phyloP scores from a whole-genome alignment of 2,888 invertebrate species.

The Metellina segmentata region DNA sequence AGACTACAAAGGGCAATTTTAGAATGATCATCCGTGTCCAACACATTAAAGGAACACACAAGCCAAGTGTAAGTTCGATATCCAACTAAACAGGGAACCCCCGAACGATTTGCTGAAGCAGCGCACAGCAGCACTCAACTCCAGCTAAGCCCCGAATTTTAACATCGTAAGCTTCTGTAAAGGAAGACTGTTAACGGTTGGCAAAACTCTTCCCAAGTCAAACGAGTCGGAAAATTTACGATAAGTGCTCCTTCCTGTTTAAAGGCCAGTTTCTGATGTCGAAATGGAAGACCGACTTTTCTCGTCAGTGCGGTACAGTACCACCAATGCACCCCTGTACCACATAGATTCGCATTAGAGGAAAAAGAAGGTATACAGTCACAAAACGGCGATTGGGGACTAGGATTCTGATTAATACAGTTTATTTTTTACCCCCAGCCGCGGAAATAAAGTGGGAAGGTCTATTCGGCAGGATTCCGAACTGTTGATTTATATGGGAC shows the following conservation, averaged over 20 bases:
- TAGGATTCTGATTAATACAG: constrained; percentile 54
- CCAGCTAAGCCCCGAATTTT: constrained; percentile 11
- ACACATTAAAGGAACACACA: not conserved
- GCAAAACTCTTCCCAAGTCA: constrained; percentile 2
- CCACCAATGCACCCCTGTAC: not conserved
- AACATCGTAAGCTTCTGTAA: not conserved
- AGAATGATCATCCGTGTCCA: not conserved
- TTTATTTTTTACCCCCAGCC: constrained; percentile 37
- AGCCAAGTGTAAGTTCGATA: not conserved
- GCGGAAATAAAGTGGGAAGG: constrained; percentile 24
- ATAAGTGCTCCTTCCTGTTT: constrained; percentile 73
- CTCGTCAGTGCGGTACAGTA: constrained; percentile 3
- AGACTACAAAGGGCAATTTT: not conserved
- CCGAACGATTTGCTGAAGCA: constrained; percentile 13
- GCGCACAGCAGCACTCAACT: constrained; percentile 7
- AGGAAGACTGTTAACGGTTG: constrained; percentile 45
- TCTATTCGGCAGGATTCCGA: constrained; percentile 16
- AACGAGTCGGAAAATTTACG: constrained; percentile 72
- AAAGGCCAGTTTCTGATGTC: not conserved
- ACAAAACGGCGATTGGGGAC: constrained; percentile 39
- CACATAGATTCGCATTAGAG: constrained; percentile 2
- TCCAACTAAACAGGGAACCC: not conserved
- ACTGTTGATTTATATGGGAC: constrained; percentile 46
- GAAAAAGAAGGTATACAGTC: not conserved
- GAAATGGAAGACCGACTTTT: too few relatives aligned